Evolutionary conservation across 2,888 invertebrate species (phyloP).

Genomic region (Linnaemya tessellans): DNA sequence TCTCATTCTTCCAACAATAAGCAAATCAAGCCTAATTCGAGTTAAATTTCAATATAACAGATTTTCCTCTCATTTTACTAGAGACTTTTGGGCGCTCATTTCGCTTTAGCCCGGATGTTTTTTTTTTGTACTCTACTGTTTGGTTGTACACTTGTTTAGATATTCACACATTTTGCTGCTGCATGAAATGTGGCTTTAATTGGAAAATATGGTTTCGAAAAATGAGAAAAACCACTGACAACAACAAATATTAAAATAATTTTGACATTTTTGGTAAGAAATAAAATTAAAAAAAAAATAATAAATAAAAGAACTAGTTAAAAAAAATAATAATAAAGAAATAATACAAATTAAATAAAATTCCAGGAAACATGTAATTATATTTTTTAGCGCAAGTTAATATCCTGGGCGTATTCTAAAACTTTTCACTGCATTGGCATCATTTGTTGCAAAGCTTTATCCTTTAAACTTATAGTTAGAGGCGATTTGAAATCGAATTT

Average conservation of each 20-base stretch:
- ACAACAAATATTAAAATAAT: slow-evolving; percentile 43
- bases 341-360: not conserved
- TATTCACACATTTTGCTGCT: slow-evolving; percentile 11
- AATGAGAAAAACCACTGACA: slow-evolving; percentile 41
- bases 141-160: not conserved
- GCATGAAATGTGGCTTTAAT: slow-evolving; percentile 52
- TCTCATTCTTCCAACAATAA: no score
- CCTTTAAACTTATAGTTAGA: no score
- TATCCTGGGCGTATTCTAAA: no score
- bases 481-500: no score
- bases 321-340: not conserved
- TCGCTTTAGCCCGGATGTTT: not conserved
- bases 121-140: slow-evolving; percentile 13
- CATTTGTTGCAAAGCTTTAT: no score
- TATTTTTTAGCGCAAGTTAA: no score
- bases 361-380: not conserved
- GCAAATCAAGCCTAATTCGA: no score
- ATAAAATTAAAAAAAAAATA: not conserved
- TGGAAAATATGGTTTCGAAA: slow-evolving; percentile 58
- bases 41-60: no score
- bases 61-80: not conserved
- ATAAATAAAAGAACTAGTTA: not conserved
- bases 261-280: slow-evolving; percentile 27
- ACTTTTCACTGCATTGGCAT: no score
- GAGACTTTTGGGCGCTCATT: not conserved